Base-by-base conservation (phyloP, 2,113 vertebrate species). In the Poeciliopsis turrubarensis region DNA sequence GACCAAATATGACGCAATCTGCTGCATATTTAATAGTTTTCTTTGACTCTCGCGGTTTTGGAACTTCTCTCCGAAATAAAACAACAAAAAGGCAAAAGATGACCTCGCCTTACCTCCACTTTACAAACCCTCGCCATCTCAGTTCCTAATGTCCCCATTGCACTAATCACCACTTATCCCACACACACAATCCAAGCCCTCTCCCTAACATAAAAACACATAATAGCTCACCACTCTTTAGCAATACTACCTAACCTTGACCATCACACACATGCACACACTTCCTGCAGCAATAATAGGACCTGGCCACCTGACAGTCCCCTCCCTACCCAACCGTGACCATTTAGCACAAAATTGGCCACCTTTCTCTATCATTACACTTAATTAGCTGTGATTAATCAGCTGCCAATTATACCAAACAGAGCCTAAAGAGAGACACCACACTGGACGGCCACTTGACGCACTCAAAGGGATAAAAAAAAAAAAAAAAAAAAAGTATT, bases 351-450 rank as follows among this genome's bases (percentile, higher is more conserved):
- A 85, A 93, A 93, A 92, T 92, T 92, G 89, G 78, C 84, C 91
- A 92, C 91, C 90, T 93, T 90, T 94, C 89, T 93, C 91, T 89
- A 92, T 91, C 91, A 92, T 94, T 94, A 94, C 94, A 92, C 92
- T 94, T 94, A 95, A 95, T 94, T 94, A 94, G 92, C 91, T 89
- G 88, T 92, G 92, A 94, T 94, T 94, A 94, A 94, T 94, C 92
- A 94, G 91, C 92, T 91, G 89, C 88, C 94, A 94, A 95, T 95
- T 95, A 95, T 89, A 94, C 90, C 92, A 93, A 94, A 92, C 90
- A 93, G 70, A 88, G 83, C 85, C 91, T 90, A 90, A 91, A 89
- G 88, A 88, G 88, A 89, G 89, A 91, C 86, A 89, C 73, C 89
- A 91, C 91, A 92, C 86, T 83, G 89, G 82, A 75, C 80, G 0